phyloP scores from a whole-genome alignment of 2,113 vertebrate genomes.

The Corythornis madagascariensis region DNA sequence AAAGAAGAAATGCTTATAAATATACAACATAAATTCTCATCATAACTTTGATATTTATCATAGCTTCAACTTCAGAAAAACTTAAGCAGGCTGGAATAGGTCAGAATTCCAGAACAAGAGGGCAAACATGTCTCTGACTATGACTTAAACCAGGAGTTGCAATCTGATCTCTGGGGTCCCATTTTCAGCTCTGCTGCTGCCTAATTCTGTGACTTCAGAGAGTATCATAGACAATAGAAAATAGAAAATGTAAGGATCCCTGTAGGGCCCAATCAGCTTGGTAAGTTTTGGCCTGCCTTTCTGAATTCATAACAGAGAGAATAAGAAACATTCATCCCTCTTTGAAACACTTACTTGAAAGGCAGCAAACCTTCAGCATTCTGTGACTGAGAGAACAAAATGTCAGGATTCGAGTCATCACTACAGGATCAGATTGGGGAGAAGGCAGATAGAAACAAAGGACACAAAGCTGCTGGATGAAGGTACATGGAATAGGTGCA shows the following conservation, averaged over 20 bases:
- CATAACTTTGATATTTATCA: neutral
- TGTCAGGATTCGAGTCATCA: neutral
- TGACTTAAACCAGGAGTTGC: neutral
- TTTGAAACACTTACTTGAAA: neutral
- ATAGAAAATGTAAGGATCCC: neutral
- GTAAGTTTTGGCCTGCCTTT: neutral
- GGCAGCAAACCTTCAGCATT: neutral
- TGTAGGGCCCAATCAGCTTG: neutral
- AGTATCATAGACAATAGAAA: neutral
- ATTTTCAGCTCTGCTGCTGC: neutral
- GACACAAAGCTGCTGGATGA: neutral
- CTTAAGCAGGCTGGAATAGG: neutral
- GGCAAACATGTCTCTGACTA: neutral
- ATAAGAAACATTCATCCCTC: neutral
- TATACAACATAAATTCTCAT: neutral
- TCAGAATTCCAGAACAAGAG: neutral
- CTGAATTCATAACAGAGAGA: neutral
- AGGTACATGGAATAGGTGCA: neutral
- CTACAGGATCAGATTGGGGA: neutral
- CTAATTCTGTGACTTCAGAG: neutral
- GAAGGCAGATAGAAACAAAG: neutral
- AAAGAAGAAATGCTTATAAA: neutral
- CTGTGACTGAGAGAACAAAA: neutral
- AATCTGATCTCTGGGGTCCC: neutral
- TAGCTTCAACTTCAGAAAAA: neutral